A percentile compares a stretch with the other conserved stretches of the same genome.
phyloP scores from a whole-genome alignment of 2,888 invertebrate genomes.

The Chymomyza fuscimana region DNA sequence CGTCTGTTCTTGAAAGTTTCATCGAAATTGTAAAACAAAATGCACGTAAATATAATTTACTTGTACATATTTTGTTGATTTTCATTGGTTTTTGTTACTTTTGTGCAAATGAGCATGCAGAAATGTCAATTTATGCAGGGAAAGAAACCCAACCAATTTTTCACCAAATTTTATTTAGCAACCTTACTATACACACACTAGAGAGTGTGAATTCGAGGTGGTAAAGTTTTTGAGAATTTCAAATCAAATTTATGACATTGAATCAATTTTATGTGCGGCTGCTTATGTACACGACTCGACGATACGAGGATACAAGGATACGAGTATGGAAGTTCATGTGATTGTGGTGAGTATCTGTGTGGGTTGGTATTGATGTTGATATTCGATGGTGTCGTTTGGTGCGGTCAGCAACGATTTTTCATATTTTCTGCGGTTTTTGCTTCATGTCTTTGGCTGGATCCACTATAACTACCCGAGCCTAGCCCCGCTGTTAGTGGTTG shows the following conservation, averaged over 20 bases:
- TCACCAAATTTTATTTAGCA: constrained; percentile 65
- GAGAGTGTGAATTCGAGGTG: neutral
- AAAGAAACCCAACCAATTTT: constrained; percentile 43
- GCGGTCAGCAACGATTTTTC: constrained; percentile 70
- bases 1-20: constrained; percentile 30
- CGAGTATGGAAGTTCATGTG: neutral
- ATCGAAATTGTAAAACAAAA: constrained; percentile 60
- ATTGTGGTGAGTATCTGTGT: constrained; percentile 2
- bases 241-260: constrained; percentile 75
- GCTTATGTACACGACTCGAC: neutral
- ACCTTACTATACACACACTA: neutral
- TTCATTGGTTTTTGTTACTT: constrained; percentile 47
- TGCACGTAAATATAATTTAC: constrained; percentile 69
- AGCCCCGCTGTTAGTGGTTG: neutral
- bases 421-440: constrained; percentile 60
- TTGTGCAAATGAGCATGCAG: constrained; percentile 29
- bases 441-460: neutral
- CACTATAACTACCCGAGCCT: too few relatives aligned
- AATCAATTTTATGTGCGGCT: constrained; percentile 58
- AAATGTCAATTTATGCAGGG: constrained; percentile 43
- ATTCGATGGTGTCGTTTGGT: constrained; percentile 8
- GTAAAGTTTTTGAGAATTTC: constrained; percentile 65
- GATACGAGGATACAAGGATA: too few relatives aligned
- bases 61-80: constrained; percentile 45
- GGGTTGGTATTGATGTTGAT: constrained; percentile 16